phyloP scores from a whole-genome alignment of 1,140 invertebrate species.

The Drosophila nikananu region DNA sequence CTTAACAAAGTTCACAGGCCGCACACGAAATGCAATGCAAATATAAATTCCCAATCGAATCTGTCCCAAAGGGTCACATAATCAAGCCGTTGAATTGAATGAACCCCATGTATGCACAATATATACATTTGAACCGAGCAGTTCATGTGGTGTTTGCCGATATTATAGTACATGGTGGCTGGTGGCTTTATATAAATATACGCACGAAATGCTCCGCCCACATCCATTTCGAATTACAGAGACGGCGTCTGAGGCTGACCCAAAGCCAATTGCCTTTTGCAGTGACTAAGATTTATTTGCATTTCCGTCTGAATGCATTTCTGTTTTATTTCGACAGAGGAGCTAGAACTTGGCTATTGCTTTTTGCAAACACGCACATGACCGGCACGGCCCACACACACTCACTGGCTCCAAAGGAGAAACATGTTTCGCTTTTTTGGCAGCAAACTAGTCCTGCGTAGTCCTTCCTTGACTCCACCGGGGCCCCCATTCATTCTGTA shows the following conservation, averaged over 20 bases:
- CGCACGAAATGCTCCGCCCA: conserved; percentile 52
- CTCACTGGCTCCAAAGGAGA: not conserved
- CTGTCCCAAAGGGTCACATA: conserved; percentile 43
- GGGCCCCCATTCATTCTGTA: not conserved
- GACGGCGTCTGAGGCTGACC: conserved; percentile 53
- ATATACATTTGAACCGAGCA: conserved; percentile 33
- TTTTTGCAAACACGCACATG: conserved; percentile 50
- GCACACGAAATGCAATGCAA: conserved; percentile 35
- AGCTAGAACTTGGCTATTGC: conserved; percentile 36
- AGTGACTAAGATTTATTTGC: conserved; percentile 78
- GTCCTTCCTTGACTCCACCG: not conserved
- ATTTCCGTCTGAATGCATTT: conserved; percentile 77
- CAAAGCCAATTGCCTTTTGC: conserved; percentile 74
- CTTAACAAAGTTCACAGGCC: conserved; percentile 20
- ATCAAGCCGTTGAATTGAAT: conserved; percentile 32
- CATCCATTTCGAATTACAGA: conserved; percentile 43
- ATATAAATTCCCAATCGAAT: conserved; percentile 33
- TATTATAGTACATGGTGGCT: conserved; percentile 19
- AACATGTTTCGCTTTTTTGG: conserved; percentile 62
- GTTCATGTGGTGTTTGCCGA: conserved; percentile 16
- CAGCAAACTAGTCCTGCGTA: conserved; percentile 55
- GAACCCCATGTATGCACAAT: conserved; percentile 3
- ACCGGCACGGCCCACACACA: conserved; percentile 11
- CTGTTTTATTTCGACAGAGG: conserved; percentile 62
- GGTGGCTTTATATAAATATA: conserved; percentile 55